Evolutionary conservation across 2,888 invertebrate genomes (phyloP).

Genomic region (Lasioglossum figueresi): DNA sequence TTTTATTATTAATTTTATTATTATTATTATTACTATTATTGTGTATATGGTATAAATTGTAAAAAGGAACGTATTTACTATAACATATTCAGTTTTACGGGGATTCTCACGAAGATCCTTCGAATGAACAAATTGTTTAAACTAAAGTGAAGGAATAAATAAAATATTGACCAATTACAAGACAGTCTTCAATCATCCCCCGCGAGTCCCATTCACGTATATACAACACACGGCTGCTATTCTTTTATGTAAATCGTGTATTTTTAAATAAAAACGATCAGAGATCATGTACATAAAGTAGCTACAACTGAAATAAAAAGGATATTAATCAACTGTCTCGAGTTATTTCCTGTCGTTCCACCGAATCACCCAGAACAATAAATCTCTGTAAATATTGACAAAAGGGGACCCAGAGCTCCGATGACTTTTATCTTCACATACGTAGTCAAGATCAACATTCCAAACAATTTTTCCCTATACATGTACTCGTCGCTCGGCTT

Average conservation of each 20-base stretch:
- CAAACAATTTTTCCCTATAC: no score
- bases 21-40: slow-evolving; percentile 73
- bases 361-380: not conserved
- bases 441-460: no score
- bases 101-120: slow-evolving; percentile 71
- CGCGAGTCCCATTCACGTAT: not conserved
- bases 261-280: slow-evolving; percentile 13
- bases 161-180: slow-evolving; percentile 76
- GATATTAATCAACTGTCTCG: not conserved
- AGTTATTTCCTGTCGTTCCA: not conserved
- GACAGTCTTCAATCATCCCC: slow-evolving; percentile 2
- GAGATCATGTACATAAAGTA: slow-evolving; percentile 6
- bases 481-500: no score
- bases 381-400: no score
- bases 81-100: slow-evolving; percentile 78
- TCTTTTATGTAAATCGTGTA: not conserved
- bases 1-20: slow-evolving; percentile 67
- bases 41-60: slow-evolving; percentile 80
- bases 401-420: no score
- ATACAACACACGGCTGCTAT: not conserved
- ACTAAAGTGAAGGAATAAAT: slow-evolving; percentile 79
- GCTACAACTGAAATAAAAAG: not conserved
- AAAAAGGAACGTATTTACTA: slow-evolving; percentile 80
- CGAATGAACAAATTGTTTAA: slow-evolving; percentile 80
- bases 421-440: no score